Evolutionary conservation across 2,113 vertebrate species (phyloP), one percentile per base, ranked within the genome.

Genomic region (Menidia beryllina): DNA sequence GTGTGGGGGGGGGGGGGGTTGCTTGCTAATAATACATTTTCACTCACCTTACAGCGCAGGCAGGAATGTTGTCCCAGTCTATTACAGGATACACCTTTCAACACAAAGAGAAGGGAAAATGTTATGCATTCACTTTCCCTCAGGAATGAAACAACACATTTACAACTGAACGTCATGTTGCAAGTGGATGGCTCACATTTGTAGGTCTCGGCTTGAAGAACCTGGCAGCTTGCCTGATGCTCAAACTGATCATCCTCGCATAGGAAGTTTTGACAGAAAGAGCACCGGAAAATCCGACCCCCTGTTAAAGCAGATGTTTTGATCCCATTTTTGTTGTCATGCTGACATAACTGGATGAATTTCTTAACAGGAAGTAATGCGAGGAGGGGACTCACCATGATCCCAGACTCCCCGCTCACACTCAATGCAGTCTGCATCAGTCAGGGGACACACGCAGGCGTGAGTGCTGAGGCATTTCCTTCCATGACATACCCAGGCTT

Each of bases 201-300:
- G 91, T 91, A 99, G 10, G 97, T 99, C 91, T 99, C 98, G 8
- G 98, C 95, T 85, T 99, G 96, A 81, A 99, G 91, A 82, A 99
- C 93, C 78, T 99, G 98, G 89, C 98, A 99, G 89, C 98, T 99
- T 50, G 98, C 98, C 92, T 99, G 98, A 86, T 99, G 98, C 61
- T 99, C 98, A 92, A 99, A 99, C 76, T 99, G 98, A 91, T 99
- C 98, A 79, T 99, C 98, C 93, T 99, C 98, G 85, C 98, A 99
- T 48, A 99, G 91, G 90, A 96, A 98, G 88, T 97, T 98, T 15
- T 96, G 94, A 73, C 98, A 99, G 86, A 98, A 99, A 60, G 95
- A 99, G 70, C 98, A 99, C 70, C 97, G 94, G 14, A 99, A 99
- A 87, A 99, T 97, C 68, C 98, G 92, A 11, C 98, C 98, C 69